A percentile compares a stretch with the other conserved stretches of the same genome.
phyloP scores from a whole-genome alignment of 2,888 invertebrate species.

The Cantharis nigra region DNA sequence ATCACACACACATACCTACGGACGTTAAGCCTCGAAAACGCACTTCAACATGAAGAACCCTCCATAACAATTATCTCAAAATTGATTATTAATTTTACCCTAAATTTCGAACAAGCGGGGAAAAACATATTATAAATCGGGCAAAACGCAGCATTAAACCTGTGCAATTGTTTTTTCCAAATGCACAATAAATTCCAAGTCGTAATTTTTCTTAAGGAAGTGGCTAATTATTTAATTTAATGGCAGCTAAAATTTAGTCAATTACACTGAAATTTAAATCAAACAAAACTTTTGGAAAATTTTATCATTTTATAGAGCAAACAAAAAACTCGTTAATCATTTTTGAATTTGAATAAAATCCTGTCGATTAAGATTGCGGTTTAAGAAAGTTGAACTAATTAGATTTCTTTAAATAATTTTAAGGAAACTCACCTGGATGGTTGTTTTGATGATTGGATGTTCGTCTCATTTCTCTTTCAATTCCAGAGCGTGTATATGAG shows the following conservation, averaged over 20 bases:
- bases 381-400: background rate
- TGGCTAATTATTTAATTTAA: background rate
- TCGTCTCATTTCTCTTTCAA: constrained; percentile 44
- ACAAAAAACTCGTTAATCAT: background rate
- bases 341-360: background rate
- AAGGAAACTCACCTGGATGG: constrained; percentile 10
- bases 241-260: background rate
- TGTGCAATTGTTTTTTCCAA: background rate
- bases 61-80: background rate
- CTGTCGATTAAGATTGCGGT: background rate
- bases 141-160: background rate
- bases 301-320: background rate
- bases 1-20: constrained; percentile 2
- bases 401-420: background rate
- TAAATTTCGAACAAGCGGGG: background rate
- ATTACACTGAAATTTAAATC: background rate
- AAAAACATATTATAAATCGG: background rate
- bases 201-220: background rate
- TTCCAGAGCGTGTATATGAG: constrained; percentile 60
- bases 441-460: constrained; percentile 8
- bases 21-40: background rate
- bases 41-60: background rate
- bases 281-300: background rate
- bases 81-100: background rate
- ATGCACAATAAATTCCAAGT: background rate